phyloP scores from a whole-genome alignment of 2,888 invertebrate species.

The Atrina japonica region DNA sequence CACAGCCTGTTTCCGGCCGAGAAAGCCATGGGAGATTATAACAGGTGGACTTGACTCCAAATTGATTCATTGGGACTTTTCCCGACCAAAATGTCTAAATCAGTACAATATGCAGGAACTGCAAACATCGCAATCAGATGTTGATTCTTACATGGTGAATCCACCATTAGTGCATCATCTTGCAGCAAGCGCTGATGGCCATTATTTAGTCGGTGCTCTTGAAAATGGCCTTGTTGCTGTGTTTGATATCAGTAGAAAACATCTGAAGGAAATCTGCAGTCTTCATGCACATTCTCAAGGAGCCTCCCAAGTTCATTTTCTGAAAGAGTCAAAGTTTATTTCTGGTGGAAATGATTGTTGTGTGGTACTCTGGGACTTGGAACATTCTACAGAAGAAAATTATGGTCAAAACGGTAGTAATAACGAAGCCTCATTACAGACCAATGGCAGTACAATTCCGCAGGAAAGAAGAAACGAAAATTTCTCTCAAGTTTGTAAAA shows the following conservation, averaged over 20 bases:
- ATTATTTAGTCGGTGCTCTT: conserved; percentile 71
- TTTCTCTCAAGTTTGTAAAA: conserved; percentile 61
- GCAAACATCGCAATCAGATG: conserved; percentile 62
- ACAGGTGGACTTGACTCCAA: conserved; percentile 77
- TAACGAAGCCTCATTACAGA: conserved; percentile 8
- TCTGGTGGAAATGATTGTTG: conserved; percentile 76
- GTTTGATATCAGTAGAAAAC: conserved; percentile 69
- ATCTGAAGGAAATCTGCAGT: conserved; percentile 64
- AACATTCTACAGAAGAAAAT: conserved; percentile 49
- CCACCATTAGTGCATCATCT: conserved; percentile 78
- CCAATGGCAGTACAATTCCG: conserved; percentile 54
- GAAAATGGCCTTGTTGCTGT: conserved; percentile 77
- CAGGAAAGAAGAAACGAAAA: conserved; percentile 59
- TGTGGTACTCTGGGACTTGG: conserved; percentile 72
- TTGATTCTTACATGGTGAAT: conserved; percentile 74
- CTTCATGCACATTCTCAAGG: conserved; percentile 76
- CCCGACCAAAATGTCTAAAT: conserved; percentile 69
- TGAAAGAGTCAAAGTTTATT: conserved; percentile 63
- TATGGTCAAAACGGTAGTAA: conserved; percentile 27
- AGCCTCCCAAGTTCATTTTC: conserved; percentile 77
- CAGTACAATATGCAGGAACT: conserved; percentile 77
- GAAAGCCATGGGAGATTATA: conserved; percentile 72
- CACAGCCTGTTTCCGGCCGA: conserved; percentile 71
- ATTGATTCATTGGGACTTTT: conserved; percentile 78
- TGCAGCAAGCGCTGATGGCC: conserved; percentile 61